A percentile compares a stretch with the other conserved stretches of the same genome.
These are phyloP conservation scores for Meda fulgida DNA, from an alignment of 2,797 vertebrate species.

Conservation along the genomic window DNA sequence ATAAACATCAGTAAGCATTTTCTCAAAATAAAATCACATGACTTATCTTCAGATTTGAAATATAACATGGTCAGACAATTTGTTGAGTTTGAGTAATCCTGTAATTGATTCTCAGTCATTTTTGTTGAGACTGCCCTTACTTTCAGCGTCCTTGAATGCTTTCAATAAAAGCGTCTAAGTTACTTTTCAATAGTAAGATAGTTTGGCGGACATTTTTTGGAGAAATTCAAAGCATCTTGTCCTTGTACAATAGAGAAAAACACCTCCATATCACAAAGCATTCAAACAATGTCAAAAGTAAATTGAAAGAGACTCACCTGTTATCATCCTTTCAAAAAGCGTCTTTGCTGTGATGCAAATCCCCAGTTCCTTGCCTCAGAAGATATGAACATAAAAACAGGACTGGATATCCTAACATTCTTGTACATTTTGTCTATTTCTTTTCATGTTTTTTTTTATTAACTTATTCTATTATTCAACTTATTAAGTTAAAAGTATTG, in stretches of 20 bases:
- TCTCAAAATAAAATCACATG: too few species aligned
- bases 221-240: neutral
- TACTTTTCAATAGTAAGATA: neutral
- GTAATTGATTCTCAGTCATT: too few species aligned
- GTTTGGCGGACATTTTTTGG: neutral
- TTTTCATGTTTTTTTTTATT: neutral
- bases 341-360: neutral
- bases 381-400: neutral
- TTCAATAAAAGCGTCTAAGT: neutral
- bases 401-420: neutral
- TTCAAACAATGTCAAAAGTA: neutral
- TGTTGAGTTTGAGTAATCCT: too few species aligned
- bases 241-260: conserved; percentile 7
- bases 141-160: neutral
- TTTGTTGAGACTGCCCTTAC: neutral
- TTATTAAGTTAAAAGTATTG: neutral
- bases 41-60: too few species aligned
- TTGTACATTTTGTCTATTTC: neutral
- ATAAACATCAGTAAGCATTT: too few species aligned
- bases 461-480: neutral
- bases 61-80: too few species aligned
- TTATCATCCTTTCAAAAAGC: neutral
- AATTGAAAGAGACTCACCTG: neutral
- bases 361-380: neutral
- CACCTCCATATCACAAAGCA: neutral